Evolutionary conservation across 2,797 vertebrate genomes (phyloP).

Genomic region (Macrochelys suwanniensis): DNA sequence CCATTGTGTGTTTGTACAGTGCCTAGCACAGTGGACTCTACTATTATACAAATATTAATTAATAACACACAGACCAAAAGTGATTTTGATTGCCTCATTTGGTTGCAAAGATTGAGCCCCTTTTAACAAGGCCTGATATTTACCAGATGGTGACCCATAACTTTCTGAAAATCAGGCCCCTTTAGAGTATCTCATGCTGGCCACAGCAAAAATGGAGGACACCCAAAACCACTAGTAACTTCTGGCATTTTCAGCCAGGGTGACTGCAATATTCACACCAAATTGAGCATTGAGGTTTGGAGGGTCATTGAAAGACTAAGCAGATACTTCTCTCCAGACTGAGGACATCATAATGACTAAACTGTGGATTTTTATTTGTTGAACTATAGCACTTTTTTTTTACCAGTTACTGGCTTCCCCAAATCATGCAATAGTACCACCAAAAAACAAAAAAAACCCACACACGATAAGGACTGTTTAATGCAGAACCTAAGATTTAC

Average conservation of each 20-base stretch:
- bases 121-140: accelerated
- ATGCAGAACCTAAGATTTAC: background rate
- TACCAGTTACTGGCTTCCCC: background rate
- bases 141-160: background rate
- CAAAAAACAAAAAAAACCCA: background rate
- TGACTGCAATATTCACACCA: background rate
- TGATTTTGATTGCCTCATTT: background rate
- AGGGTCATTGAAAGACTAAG: background rate
- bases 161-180: background rate
- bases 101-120: accelerated
- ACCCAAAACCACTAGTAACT: background rate
- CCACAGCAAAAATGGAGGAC: background rate
- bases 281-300: background rate
- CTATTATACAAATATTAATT: background rate
- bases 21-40: accelerated
- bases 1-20: accelerated
- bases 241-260: accelerated
- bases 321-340: background rate
- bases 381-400: background rate
- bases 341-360: background rate
- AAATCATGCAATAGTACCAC: background rate
- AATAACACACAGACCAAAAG: accelerated
- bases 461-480: background rate
- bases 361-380: background rate
- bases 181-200: background rate